These are phyloP conservation scores for Calliopum simillimum DNA, from an alignment of 2,888 invertebrate species.

Conservation along the genomic window DNA sequence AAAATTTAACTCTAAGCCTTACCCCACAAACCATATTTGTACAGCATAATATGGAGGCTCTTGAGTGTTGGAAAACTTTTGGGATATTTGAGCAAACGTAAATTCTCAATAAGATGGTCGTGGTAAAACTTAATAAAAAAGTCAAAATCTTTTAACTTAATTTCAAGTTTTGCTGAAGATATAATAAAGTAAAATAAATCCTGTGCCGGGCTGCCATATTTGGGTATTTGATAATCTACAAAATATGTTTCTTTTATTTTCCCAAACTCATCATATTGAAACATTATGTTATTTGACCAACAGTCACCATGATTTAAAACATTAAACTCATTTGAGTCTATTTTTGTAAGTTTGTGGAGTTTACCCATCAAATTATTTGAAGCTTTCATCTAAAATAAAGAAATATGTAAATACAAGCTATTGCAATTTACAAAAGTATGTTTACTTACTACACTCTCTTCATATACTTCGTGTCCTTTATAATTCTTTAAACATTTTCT, in stretches of 20 bases:
- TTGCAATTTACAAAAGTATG: not conserved
- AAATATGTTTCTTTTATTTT: constrained; percentile 55
- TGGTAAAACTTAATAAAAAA: constrained; percentile 61
- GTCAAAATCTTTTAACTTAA: constrained; percentile 60
- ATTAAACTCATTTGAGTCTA: constrained; percentile 53
- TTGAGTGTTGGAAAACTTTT: constrained; percentile 53
- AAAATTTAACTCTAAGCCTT: no score
- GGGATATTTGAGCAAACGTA: constrained; percentile 55
- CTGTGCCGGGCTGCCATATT: constrained; percentile 58
- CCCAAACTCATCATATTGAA: constrained; percentile 51
- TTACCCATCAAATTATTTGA: constrained; percentile 42
- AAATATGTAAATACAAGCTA: not conserved
- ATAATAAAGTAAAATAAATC: constrained; percentile 59
- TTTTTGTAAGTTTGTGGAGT: constrained; percentile 11
- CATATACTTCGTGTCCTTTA: constrained; percentile 49
- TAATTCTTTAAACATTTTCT: constrained; percentile 44
- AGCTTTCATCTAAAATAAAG: constrained; percentile 23
- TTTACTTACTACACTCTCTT: constrained; percentile 46
- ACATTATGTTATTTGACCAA: constrained; percentile 65
- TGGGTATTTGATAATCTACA: constrained; percentile 60
- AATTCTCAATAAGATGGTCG: constrained; percentile 52
- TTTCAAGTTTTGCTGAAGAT: constrained; percentile 56
- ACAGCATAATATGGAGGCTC: constrained; percentile 56
- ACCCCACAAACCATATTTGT: constrained; percentile 56
- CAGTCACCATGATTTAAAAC: constrained; percentile 61